Evolutionary conservation across 2,888 invertebrate species (phyloP), one percentile per base, ranked within the genome.

Genomic region (Meteorus cinctellus): DNA sequence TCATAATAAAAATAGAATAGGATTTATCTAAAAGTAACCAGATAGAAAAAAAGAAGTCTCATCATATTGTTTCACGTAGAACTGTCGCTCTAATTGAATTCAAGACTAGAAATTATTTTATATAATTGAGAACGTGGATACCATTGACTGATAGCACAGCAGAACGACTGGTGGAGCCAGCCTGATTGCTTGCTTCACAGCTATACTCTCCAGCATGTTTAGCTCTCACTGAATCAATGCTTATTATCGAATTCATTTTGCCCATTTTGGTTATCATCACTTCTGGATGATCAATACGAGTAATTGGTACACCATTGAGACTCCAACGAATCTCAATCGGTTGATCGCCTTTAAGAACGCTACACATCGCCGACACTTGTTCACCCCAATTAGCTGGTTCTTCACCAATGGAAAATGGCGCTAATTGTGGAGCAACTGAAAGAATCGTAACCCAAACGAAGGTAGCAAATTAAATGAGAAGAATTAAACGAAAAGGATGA

Each of bases 341-440:
- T 80, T 93, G 92, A 89, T 97, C 96, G 73, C 96, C 96, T 88
- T 95, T 95, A 84, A 93, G 92, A 71, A 95, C 92, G 73, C 94
- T 93, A 90, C 95, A 95, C 77, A 93, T 91, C 74, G 94, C 92
- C 16, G 94, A 94, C 27, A 94, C 93, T 91, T 94, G 93, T 84
- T 95, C 95, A 74, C 95, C 94, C 86, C 94, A 94, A 86, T 95
- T 95, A n/a, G 94, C 93, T 72, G 94, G 92, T 82, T 93, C 93
- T 71, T 93, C 93, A 78, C 93, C 93, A 86, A 94, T 93, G 82
- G 92, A 92, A 88, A 94, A 92, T 65, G 93, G 93, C 83, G 92
- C 91, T 84, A 94, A 93, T 91, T 94, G 94, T 79, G 94, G 94
- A 82, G 93, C 92, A 88, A 94, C 94, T 94, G 90, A 82, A 87